Evolutionary conservation across 1,140 invertebrate species (phyloP), one percentile per base, ranked within the genome.

Genomic region (Drosophila biarmipes): DNA sequence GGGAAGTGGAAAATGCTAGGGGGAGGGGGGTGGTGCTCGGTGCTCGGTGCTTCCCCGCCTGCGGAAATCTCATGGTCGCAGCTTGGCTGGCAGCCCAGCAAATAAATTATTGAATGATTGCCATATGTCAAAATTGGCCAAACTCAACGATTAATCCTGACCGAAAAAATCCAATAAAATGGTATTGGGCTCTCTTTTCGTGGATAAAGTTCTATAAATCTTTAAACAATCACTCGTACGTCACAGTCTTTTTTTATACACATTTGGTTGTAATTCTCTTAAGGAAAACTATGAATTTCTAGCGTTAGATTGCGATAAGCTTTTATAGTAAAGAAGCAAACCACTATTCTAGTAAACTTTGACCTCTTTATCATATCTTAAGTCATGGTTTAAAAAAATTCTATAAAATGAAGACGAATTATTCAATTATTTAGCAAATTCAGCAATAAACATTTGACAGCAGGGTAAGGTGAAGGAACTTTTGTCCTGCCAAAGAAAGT

Each of bases 71-170:
- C 43, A 54, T 71, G 53, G 53, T n/a, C 49, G 43, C 73, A 54
- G 58, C 59, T 67, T 67, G 63, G 63, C 63, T 64, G 19, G 38
- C 55, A 57, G 56, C 64, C 69, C 42, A 68, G 37, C 56, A 49
- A 35, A 80, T 55, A 58, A 74, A 52, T 61, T 57, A 68, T 85
- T 86, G 74, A 86, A 77, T 73, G 80, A 82, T 87, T 63, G 78
- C 74, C 78, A 86, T 77, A 81, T 86, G 82, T 87, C 82, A 75
- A 71, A 78, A 72, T 75, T 81, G 82, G 63, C 34, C 58, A 78
- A 57, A 64, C 45, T 57, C 48, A 62, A 78, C 74, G 49, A 86
- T 86, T 87, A 87, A 86, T 87, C 40, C 61, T 29, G 7, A n/a
- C 6, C 45, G 45, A 15, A 48, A 48, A 48, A 48, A 29, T 4